A percentile compares a stretch with the other conserved stretches of the same genome.
Evolutionary conservation across 1,140 invertebrate genomes (phyloP).

Genomic region (Lordiphosa stackelbergi): DNA sequence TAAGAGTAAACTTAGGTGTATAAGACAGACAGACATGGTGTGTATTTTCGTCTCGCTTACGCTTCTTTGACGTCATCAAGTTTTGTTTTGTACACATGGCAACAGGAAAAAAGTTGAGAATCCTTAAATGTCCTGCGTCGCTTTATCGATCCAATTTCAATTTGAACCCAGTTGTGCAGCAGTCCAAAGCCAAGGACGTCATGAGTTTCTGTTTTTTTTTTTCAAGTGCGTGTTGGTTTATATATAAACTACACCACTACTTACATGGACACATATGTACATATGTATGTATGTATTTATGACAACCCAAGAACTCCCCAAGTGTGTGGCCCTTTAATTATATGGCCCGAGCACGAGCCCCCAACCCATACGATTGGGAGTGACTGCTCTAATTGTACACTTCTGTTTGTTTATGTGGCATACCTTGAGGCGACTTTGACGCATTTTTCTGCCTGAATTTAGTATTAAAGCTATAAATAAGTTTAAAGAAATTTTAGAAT

Average conservation of each 20-base stretch:
- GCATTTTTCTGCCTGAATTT: too few species aligned
- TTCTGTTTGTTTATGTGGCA: too few species aligned
- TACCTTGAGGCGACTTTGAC: too few species aligned
- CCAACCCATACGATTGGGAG: slow-evolving; percentile 10
- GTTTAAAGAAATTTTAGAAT: too few species aligned
- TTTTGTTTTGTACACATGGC: slow-evolving; percentile 63
- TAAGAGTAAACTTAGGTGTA: slow-evolving; percentile 2
- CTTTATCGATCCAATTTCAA: slow-evolving; percentile 57
- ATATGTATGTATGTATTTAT: slow-evolving; percentile 24
- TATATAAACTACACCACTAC: slow-evolving; percentile 3
- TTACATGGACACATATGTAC: slow-evolving; percentile 6
- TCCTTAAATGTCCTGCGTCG: slow-evolving; percentile 36
- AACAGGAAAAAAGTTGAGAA: slow-evolving; percentile 31
- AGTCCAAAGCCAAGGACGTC: slow-evolving; percentile 67
- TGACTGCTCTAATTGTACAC: too few species aligned
- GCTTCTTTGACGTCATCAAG: slow-evolving; percentile 62
- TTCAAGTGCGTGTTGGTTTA: slow-evolving; percentile 49
- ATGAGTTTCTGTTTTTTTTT: slow-evolving; percentile 35
- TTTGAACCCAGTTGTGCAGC: slow-evolving; percentile 38
- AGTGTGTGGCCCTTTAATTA: slow-evolving; percentile 32
- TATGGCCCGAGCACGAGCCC: slow-evolving; percentile 36
- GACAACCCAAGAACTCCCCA: slow-evolving; percentile 1
- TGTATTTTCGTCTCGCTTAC: slow-evolving; percentile 47
- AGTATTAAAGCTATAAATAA: too few species aligned
- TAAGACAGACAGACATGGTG: slow-evolving; percentile 6